Base-by-base conservation (phyloP, 1,140 invertebrate genomes). In the Heliconius hewitsoni region DNA sequence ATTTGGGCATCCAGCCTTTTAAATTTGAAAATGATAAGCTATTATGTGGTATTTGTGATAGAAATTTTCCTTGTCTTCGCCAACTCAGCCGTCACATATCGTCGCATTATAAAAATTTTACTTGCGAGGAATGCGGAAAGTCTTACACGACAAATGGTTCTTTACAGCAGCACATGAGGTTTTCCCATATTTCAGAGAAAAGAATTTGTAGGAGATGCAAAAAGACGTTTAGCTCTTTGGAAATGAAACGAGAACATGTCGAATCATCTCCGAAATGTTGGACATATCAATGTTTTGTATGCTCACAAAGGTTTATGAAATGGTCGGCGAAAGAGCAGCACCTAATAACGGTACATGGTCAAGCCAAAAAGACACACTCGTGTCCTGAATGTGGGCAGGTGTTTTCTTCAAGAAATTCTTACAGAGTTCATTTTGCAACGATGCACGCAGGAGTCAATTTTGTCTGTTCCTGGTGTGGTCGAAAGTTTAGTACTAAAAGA, bases 101-200 rank as follows among this genome's bases (percentile, higher is more conserved):
- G 19, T 81, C 80, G 0, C 89, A 91, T 81, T 91, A 82, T 57
- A 74, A 79, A 11, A 91, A 89, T 8, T 87, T 82, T 52, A 89
- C 85, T 0, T 93, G 89, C 55, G 88, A 90, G 4, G 79, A 81
- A 9, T 93, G 90, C 76, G 91, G 89, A 1, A 91, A 88, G 74
- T 84, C 84, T 1, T 92, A 86, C 39, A 82, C 83, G 8, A 87
- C 81, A 0, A 84, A 82, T 0, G 79, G 81, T 9, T 80, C 85
- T 9, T 71, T 91, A 2, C 74, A 84, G 2, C 77, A 86, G 4
- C 87, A 91, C 50, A 75, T 84, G 4, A 77, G 82, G 11, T 85
- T 82, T 60, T 76, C 82, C 1, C 89, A 89, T 50, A 84, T 81
- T 30, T 70, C 82, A 6, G 81, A 80, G 11, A 74, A 79, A 30